Evolutionary conservation across 2,888 invertebrate species (phyloP), one percentile per base, ranked within the genome.

Genomic region (Gymnocheta viridis): DNA sequence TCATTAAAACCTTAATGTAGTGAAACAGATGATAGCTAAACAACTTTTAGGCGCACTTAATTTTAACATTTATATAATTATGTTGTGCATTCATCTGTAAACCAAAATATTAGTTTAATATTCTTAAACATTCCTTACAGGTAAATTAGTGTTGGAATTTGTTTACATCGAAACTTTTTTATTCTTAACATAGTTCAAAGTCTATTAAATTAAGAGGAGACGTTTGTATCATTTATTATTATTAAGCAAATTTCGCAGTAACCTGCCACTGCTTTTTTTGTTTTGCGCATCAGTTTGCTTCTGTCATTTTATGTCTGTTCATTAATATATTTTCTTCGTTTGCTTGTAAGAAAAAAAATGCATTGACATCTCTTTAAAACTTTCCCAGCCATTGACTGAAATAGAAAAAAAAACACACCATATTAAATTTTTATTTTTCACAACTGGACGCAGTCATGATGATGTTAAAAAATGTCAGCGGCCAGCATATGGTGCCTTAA

Each of bases 311-410:
- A 19, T 47, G 6, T 54, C 24, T 35, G n/a, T 10, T 9, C 49
- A 49, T 27, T 27, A 51, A 51, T 24, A 10, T 38, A 27, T 35
- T 62, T 73, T 14, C 0, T 35, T 49, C 4, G 27, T 27, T 49
- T 6, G 4, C 4, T 41, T 4, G 10, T 6, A 17, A 41, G 35
- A 12, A 27, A 56, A 69, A 14, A 44, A 24, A 27, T 64, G 38
- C 64, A 64, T 47, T 72, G 79, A 64, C 62, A 56, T 47, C 64
- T 79, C 49, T 66, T 58, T 47, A 64, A 64, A 80, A 72, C 64
- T 80, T 80, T 66, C 64, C 44, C 72, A 72, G 58, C 17, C 32
- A 64, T 47, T 47, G 51, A 76, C 29, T 67, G n/a, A 54, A 56
- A 56, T 12, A 44, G 38, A 44, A 51, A 77, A 29, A 79, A 41